Evolutionary conservation across 1,140 invertebrate species (phyloP).

Genomic region (Ips nitidus): DNA sequence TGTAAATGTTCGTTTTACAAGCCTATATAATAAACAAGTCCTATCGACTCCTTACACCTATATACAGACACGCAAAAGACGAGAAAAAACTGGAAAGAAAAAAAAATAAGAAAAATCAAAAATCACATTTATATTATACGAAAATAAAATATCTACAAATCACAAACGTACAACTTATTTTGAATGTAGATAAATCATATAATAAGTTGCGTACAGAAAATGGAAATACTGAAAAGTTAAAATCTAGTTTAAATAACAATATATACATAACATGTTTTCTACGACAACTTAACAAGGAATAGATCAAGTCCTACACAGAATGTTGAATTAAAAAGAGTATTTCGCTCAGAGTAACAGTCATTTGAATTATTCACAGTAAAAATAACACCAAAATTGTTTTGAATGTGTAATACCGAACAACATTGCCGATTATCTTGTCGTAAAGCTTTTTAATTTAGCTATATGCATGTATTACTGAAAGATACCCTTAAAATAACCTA

Average conservation of each 20-base stretch:
- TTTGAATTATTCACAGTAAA: too few species aligned
- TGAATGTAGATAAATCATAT: neutral
- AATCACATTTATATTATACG: neutral
- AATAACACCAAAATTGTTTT: too few species aligned
- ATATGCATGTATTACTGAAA: neutral
- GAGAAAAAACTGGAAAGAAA: too few species aligned
- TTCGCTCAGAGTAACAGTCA: neutral
- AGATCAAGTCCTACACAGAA: neutral
- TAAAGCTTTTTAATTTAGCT: too few species aligned
- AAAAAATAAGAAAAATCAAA: neutral
- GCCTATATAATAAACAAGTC: neutral
- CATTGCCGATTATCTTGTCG: too few species aligned
- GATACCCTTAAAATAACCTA: neutral
- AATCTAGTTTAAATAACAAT: constrained; percentile 11
- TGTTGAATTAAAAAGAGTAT: neutral
- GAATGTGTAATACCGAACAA: too few species aligned
- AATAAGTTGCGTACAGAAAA: neutral
- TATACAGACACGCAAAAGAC: too few species aligned
- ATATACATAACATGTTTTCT: constrained; percentile 21
- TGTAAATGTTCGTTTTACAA: constrained; percentile 2
- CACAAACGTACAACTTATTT: neutral
- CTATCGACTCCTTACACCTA: neutral
- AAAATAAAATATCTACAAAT: neutral
- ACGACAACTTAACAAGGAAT: constrained; percentile 18
- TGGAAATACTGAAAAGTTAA: neutral